phyloP scores from a whole-genome alignment of 2,888 invertebrate species.

The Saturnia pavonia region DNA sequence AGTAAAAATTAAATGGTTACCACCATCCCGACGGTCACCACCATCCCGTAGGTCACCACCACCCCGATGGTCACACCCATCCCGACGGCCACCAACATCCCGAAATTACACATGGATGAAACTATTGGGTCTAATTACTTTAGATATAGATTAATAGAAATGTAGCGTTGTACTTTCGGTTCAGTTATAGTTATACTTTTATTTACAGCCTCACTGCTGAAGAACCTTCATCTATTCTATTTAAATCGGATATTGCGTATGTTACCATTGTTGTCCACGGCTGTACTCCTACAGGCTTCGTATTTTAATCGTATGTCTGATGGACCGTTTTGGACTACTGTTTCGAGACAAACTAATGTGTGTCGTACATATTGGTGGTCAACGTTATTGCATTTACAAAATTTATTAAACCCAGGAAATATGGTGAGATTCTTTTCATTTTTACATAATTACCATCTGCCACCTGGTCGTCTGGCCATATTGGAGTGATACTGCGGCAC shows the following conservation, averaged over 20 bases:
- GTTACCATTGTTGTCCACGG: slow-evolving; percentile 53
- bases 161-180: too few species aligned
- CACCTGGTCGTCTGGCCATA: too few species aligned
- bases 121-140: too few species aligned
- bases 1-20: too few species aligned
- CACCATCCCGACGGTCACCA: too few species aligned
- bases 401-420: slow-evolving; percentile 38
- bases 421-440: slow-evolving; percentile 36
- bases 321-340: slow-evolving; percentile 60
- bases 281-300: slow-evolving; percentile 54
- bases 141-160: too few species aligned
- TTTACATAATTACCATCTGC: background rate
- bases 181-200: background rate
- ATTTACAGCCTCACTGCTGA: slow-evolving; percentile 46
- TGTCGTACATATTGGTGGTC: slow-evolving; percentile 55
- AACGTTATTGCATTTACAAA: slow-evolving; percentile 55
- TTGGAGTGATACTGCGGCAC: too few species aligned
- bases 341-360: slow-evolving; percentile 43
- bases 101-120: too few species aligned
- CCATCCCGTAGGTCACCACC: too few species aligned
- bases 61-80: too few species aligned
- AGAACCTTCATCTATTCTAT: slow-evolving; percentile 59
- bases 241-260: slow-evolving; percentile 56
- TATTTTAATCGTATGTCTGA: slow-evolving; percentile 50
- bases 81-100: too few species aligned